phyloP scores from a whole-genome alignment of 2,113 vertebrate genomes.

The Recurvirostra avosetta region DNA sequence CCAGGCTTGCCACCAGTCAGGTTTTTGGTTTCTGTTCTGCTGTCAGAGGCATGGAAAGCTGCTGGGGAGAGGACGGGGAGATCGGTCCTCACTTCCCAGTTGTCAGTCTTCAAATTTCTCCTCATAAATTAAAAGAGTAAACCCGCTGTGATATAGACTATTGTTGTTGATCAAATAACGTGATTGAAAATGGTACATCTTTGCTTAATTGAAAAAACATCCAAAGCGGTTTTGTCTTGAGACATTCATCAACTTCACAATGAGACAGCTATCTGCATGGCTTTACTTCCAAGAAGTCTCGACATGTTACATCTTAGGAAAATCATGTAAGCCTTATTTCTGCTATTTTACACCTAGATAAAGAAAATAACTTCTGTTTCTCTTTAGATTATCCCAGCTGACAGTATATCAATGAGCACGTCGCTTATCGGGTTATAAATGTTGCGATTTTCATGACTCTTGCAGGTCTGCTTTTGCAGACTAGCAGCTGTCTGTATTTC shows the following conservation, averaged over 20 bases:
- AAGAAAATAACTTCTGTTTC: slow-evolving; percentile 3
- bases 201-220: neutral
- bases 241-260: neutral
- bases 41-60: neutral
- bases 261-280: neutral
- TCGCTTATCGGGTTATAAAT: neutral
- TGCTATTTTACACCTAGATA: neutral
- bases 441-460: neutral
- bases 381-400: neutral
- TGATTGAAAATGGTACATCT: neutral
- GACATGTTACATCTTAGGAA: neutral
- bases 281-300: neutral
- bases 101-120: neutral
- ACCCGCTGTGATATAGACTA: neutral
- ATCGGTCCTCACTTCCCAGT: neutral
- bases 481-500: neutral
- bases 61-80: neutral
- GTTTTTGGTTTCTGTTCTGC: neutral
- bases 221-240: neutral
- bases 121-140: neutral
- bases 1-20: neutral
- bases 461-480: neutral
- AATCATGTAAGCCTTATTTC: neutral
- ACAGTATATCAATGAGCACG: neutral
- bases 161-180: neutral